Evolutionary conservation across 1,140 invertebrate genomes (phyloP), one percentile per base, ranked within the genome.

Genomic region (Steinernema feltiae): DNA sequence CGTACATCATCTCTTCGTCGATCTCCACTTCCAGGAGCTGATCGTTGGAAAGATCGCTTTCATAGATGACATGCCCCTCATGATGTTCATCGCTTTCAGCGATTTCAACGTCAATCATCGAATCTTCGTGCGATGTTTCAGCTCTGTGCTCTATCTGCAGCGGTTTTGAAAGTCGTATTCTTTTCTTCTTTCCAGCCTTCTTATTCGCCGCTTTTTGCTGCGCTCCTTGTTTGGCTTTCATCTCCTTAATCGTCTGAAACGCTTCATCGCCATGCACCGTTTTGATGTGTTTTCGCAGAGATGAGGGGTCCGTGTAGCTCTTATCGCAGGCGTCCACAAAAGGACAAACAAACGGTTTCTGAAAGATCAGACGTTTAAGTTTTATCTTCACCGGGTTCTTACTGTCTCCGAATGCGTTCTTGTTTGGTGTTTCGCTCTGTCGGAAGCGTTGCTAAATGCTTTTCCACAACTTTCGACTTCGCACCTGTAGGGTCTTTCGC

Each of bases 191-290:
- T 63, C 7, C 53, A 63, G 53, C 2, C 24, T 7, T 3, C 2
- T 15, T 27, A 7, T 41, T 41, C 35, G 7, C 18, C 35, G 35
- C 35, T 18, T 18, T 41, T 41, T 41, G 35, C 18, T 41, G 35
- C 7, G 7, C 24, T 63, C 15, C 15, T 21, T 63, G 12, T 21
- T 63, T 63, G 7, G 82, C 78, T 72, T 85, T 84, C 41, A 98
- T 98, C 86, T 98, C 95, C 86, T 97, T 98, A 87, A 98, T 98
- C 85, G 95, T 97, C 0, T 95, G 95, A 86, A 98, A 99, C 85
- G 97, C 97, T 75, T 99, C 95, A 1, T 95, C 92, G 0, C 97
- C 97, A 85, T 99, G 97, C 0, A 98, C 95, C 0, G 95, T 99
- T 87, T 98, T 98, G 0, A 98, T 95, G 86, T 98, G 95, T 87